These are phyloP conservation scores for Pelmatolapia mariae DNA, from an alignment of 2,113 vertebrate genomes.

Conservation along the genomic window DNA sequence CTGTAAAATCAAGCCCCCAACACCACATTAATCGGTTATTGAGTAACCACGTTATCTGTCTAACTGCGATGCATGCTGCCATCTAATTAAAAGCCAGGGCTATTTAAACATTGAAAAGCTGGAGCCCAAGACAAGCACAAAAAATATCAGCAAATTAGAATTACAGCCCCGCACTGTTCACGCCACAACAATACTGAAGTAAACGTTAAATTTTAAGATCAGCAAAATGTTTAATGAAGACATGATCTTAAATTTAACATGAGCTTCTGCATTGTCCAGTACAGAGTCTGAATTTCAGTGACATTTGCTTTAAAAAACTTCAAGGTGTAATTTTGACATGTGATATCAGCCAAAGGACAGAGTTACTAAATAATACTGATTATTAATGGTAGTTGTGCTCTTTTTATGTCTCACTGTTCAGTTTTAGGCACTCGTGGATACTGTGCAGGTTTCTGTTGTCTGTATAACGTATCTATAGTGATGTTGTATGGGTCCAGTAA, in stretches of 20 bases:
- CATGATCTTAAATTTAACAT: rapidly evolving
- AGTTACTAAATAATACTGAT: background rate
- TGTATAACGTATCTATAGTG: background rate
- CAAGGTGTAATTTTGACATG: background rate
- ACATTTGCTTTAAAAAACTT: rapidly evolving
- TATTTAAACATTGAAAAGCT: background rate
- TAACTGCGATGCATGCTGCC: rapidly evolving
- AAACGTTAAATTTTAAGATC: background rate
- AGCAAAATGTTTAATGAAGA: rapidly evolving
- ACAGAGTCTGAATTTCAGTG: background rate
- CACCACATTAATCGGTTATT: rapidly evolving
- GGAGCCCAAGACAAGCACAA: background rate
- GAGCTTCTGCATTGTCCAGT: background rate
- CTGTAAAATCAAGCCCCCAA: background rate
- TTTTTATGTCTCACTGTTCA: background rate
- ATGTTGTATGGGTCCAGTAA: background rate
- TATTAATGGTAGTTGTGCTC: background rate
- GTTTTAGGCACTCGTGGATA: background rate
- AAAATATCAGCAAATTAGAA: background rate
- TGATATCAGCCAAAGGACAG: background rate
- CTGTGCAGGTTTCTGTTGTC: background rate
- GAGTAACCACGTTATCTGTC: background rate
- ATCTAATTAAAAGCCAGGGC: background rate
- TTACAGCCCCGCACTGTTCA: rapidly evolving
- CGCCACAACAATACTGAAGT: background rate